A percentile compares a stretch with the other conserved stretches of the same genome.
Conservation (phyloP, 2,113 vertebrate genomes). For the Sinocyclocheilus maitianheensis region DNA sequence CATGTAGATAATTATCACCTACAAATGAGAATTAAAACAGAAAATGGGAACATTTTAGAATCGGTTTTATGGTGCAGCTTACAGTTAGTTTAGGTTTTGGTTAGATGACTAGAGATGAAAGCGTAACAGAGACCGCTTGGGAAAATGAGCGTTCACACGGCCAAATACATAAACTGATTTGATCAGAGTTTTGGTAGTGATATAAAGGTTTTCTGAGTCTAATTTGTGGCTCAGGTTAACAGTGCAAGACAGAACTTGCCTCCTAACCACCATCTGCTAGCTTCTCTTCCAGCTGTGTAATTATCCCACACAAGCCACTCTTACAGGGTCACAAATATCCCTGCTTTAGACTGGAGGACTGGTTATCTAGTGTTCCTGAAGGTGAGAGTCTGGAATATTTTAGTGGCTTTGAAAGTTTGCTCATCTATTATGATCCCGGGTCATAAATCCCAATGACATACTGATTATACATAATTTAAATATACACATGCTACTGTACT, state of each 20-base stretch:
- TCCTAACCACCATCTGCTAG: neutral
- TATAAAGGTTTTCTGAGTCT: neutral
- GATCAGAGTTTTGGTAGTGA: neutral
- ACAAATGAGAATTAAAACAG: neutral
- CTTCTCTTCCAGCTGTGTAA: slow-evolving; percentile 3
- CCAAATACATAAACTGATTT: neutral
- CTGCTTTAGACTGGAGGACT: neutral
- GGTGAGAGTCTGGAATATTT: neutral
- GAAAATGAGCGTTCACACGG: neutral
- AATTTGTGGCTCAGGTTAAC: neutral
- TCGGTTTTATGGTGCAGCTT: neutral
- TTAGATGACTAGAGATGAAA: neutral
- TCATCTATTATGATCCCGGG: neutral
- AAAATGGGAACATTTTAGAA: neutral
- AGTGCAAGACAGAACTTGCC: slow-evolving; percentile 32
- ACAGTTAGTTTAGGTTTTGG: neutral
- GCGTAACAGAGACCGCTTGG: neutral
- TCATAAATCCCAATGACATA: neutral
- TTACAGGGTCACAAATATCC: neutral
- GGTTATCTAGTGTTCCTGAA: neutral
- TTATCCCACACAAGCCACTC: slow-evolving; percentile 23
- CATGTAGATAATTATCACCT: neutral
- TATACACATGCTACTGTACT: neutral
- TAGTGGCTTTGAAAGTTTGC: too few species aligned
- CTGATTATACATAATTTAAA: too few species aligned